Base-by-base conservation (phyloP, 2,113 vertebrate genomes). In the Chinchilla lanigera region DNA sequence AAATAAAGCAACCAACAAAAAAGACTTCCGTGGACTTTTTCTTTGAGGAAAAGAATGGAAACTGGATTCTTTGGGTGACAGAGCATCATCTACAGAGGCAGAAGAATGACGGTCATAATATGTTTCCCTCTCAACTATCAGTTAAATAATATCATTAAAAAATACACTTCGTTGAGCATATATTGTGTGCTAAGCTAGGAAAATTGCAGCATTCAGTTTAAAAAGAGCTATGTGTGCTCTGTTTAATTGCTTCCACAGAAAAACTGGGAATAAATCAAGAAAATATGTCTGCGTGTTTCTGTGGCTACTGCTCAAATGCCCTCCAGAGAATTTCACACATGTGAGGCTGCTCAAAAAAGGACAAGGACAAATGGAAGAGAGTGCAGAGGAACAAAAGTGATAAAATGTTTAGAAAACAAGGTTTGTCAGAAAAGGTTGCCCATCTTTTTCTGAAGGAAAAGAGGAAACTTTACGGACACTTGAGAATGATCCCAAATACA, bases 381-480 rank as follows among this genome's bases (percentile, higher is more conserved):
- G 14, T 71, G 11, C 26, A 83, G 4, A 87, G 81, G 65, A 95
- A n/a, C 1, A 44, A 54, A 94, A 86, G 86, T 16, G 95, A 97
- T 96, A 81, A 95, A 91, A 56, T 90, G 89, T 92, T 95, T 85
- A n/a, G 93, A 95, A 97, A 93, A 89, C 75, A 83, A 86, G 28
- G 65, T 47, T 78, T 98, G 69, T 81, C 83, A 97, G 92, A 71
- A 67, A 71, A 97, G 56, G 50, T 85, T 85, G 86, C 96, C 83
- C 90, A 24, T 83, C 77, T 81, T 61, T 17, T 58, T 86, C 30
- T 78, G 54, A 44, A 97, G 24, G 24, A 95, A 97, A 16, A 33
- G 50, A 83, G 41, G 93, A 92, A 82, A 52, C 78, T 44, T 82
- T 47, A n/a, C 30, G 30, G 84, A 33, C 52, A 22, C 1, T 63